Conservation (phyloP, 2,113 vertebrate species). For the Myiopsitta monachus region DNA sequence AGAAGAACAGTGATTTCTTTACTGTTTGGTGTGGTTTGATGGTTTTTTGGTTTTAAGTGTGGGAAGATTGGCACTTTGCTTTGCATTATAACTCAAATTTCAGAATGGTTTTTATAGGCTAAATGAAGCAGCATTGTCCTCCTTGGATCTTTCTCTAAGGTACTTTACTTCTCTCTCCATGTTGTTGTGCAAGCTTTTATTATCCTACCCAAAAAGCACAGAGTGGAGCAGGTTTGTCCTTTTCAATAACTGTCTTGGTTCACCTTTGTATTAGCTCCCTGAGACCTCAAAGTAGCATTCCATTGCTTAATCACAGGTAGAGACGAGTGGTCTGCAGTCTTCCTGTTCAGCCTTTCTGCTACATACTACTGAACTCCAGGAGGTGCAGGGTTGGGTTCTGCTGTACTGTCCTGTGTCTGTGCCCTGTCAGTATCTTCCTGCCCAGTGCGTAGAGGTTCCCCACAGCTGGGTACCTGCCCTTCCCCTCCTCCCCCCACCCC, state of each 20-base stretch:
- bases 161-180: neutral
- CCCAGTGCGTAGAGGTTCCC: neutral
- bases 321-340: neutral
- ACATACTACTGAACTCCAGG: neutral
- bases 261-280: neutral
- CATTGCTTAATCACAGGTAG: neutral
- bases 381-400: neutral
- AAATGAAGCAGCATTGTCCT: neutral
- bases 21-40: neutral
- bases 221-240: neutral
- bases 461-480: neutral
- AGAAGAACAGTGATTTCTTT: neutral
- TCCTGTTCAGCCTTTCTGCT: neutral
- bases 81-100: neutral
- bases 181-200: neutral
- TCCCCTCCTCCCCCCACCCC: neutral
- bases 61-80: neutral
- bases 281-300: neutral
- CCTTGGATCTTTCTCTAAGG: neutral
- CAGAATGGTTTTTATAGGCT: neutral
- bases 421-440: neutral
- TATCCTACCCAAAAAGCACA: neutral
- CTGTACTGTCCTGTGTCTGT: rapidly evolving
- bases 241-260: neutral
- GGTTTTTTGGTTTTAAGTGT: neutral